Conservation (phyloP, 2,888 invertebrate species). For the Cephus spinipes region DNA sequence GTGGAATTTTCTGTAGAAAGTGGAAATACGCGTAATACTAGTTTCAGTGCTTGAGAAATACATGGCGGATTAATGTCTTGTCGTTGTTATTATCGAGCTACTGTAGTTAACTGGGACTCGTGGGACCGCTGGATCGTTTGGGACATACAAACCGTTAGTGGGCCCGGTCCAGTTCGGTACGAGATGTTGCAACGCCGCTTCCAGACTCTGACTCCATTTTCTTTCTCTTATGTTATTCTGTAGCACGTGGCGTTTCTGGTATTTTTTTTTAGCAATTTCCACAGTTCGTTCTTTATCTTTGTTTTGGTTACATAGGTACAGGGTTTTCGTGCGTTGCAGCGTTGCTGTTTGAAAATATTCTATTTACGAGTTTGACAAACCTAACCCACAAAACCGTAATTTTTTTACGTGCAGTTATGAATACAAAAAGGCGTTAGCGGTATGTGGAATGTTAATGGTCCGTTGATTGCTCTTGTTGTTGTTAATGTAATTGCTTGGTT, state of each 20-base stretch:
- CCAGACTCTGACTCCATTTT: not conserved
- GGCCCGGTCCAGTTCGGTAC: constrained; percentile 1
- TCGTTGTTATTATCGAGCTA: not conserved
- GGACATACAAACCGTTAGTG: not conserved
- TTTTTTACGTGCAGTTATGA: not conserved
- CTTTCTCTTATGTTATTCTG: not conserved
- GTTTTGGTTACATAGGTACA: not conserved
- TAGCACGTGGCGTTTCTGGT: not conserved
- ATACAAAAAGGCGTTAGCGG: not conserved
- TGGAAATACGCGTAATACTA: not conserved
- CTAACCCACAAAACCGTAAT: not conserved
- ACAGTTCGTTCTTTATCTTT: not conserved
- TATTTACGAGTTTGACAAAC: not conserved
- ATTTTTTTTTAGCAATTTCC: not conserved
- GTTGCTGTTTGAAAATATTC: not conserved
- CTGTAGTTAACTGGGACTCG: not conserved
- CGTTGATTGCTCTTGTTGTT: not conserved
- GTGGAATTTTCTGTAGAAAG: not conserved
- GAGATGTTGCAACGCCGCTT: not conserved
- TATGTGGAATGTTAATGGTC: not conserved
- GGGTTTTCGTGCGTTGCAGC: not conserved
- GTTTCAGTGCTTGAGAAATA: not conserved
- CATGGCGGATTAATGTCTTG: not conserved
- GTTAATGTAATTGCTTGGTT: not conserved
- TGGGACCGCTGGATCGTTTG: not conserved